These are phyloP conservation scores for Astur gentilis DNA, from an alignment of 2,113 vertebrate species.

Conservation along the genomic window DNA sequence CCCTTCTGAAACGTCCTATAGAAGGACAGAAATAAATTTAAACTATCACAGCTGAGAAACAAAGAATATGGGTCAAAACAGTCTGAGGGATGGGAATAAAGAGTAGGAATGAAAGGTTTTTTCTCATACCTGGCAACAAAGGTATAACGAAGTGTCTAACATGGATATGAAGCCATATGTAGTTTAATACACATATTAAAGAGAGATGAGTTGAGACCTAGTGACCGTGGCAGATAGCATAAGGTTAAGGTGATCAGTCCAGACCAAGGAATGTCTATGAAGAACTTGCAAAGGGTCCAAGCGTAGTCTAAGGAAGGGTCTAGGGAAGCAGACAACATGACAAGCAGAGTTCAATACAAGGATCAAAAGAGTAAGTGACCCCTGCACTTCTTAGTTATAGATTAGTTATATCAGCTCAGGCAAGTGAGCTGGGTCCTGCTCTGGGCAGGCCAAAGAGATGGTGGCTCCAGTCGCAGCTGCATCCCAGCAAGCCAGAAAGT, in stretches of 20 bases:
- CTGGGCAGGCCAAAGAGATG: neutral
- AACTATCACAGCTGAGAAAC: neutral
- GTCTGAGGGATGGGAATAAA: neutral
- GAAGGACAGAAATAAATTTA: neutral
- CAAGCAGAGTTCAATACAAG: neutral
- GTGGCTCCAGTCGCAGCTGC: neutral
- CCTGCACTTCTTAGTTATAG: neutral
- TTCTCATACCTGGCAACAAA: neutral
- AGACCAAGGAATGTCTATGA: neutral
- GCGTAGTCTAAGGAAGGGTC: neutral
- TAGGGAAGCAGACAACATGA: neutral
- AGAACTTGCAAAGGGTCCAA: neutral
- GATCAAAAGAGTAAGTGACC: neutral
- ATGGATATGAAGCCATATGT: neutral
- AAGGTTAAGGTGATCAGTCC: neutral
- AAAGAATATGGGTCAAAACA: neutral
- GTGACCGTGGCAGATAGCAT: neutral
- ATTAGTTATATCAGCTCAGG: neutral
- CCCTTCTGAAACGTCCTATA: neutral
- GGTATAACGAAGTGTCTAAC: neutral
- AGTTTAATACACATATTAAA: neutral
- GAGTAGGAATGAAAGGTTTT: neutral
- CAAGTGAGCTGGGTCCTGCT: neutral
- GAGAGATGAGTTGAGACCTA: neutral
- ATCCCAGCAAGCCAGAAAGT: neutral